Conservation (phyloP, 64 coral and sea anemone genomes). For the Trachythela sp. region DNA sequence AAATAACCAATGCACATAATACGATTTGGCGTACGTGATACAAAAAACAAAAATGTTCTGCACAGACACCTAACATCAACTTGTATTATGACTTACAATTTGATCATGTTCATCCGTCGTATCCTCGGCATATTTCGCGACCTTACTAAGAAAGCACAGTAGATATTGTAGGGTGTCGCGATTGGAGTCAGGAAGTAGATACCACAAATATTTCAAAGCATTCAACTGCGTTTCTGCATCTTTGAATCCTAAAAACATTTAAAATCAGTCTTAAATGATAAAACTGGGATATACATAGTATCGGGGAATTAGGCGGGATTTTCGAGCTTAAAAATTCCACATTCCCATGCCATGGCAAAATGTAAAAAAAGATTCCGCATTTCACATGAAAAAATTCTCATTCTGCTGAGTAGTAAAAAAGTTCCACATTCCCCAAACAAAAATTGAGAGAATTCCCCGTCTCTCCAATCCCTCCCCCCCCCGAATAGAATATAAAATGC, state of each 20-base stretch:
- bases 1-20: no score
- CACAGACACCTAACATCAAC: no score
- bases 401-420: no score
- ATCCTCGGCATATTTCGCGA: conserved; percentile 77
- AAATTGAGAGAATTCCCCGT: no score
- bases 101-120: conserved; percentile 61
- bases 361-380: no score
- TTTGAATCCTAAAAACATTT: conserved; percentile 40
- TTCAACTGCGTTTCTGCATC: conserved; percentile 43
- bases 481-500: no score
- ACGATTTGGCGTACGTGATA: no score
- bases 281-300: neutral
- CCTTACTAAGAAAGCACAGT: conserved; percentile 77
- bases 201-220: conserved; percentile 61
- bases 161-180: conserved; percentile 78
- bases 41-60: no score
- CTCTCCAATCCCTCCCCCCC: no score
- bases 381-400: no score
- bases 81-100: conserved; percentile 41
- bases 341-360: neutral
- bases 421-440: no score
- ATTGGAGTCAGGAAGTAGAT: conserved; percentile 75
- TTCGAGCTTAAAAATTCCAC: neutral
- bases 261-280: neutral
- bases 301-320: neutral